A percentile compares a stretch with the other conserved stretches of the same genome.
phyloP scores from a whole-genome alignment of 2,888 invertebrate species.

The Lamellibrachia columna region DNA sequence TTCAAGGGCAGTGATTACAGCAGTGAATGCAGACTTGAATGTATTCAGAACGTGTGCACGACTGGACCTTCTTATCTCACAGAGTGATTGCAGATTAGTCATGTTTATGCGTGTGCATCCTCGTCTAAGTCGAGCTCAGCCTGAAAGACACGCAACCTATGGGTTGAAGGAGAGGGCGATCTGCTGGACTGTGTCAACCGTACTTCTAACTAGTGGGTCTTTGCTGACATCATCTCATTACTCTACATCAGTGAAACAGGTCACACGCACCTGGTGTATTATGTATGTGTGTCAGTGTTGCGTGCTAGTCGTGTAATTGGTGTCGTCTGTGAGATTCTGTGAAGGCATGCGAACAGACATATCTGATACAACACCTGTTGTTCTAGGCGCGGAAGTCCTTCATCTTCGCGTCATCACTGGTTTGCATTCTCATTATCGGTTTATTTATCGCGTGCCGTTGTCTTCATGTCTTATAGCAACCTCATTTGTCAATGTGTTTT shows the following conservation, averaged over 20 bases:
- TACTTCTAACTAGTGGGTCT: too few species aligned
- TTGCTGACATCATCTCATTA: neutral
- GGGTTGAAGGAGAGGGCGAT: too few species aligned
- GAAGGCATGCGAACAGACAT: neutral
- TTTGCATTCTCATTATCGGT: neutral
- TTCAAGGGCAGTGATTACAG: too few species aligned
- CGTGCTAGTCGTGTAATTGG: neutral
- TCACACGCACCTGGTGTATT: neutral
- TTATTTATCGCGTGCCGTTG: too few species aligned
- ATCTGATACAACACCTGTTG: neutral
- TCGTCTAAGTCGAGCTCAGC: too few species aligned
- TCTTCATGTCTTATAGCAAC: neutral
- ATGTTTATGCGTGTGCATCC: too few species aligned
- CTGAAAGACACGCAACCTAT: too few species aligned
- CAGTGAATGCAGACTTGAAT: too few species aligned
- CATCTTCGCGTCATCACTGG: neutral
- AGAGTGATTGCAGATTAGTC: too few species aligned
- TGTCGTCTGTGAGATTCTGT: neutral
- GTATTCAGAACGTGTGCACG: too few species aligned
- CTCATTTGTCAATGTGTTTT: neutral
- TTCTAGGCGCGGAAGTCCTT: neutral
- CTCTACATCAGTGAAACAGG: neutral
- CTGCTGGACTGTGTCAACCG: too few species aligned
- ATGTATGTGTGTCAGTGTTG: neutral
- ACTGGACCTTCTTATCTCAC: too few species aligned